Percentiles rank a stretch among this genome's conserved stretches.
phyloP scores from a whole-genome alignment of 2,797 vertebrate genomes.

The Acanthornis magna region DNA sequence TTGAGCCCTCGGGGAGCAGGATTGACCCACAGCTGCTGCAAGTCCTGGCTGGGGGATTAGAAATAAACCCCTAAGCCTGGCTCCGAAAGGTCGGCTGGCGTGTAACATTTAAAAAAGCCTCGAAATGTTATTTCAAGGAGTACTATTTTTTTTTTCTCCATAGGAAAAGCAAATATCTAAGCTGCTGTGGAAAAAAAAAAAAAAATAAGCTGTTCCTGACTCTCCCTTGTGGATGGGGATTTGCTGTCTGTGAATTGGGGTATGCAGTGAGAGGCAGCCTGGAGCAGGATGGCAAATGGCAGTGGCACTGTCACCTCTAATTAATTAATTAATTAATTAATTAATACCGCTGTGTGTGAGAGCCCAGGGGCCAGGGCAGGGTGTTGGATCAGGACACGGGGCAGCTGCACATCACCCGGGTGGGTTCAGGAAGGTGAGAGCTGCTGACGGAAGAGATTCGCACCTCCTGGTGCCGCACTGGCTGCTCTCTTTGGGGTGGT shows the following conservation, averaged over 20 bases:
- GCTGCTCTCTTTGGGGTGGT: not conserved
- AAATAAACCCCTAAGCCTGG: conserved; percentile 26
- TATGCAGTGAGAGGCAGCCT: not conserved
- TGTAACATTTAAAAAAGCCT: conserved; percentile 55
- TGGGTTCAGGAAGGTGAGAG: not conserved
- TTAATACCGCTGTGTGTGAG: not conserved
- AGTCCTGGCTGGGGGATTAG: conserved; percentile 3
- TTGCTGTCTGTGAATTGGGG: not conserved
- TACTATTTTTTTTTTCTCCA: not conserved
- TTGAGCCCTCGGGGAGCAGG: not conserved
- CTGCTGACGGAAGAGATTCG: not conserved
- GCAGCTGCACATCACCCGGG: not conserved
- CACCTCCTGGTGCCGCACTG: not conserved
- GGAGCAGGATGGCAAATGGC: not conserved
- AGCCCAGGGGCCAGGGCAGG: not conserved
- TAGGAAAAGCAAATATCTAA: conserved; percentile 41
- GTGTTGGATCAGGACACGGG: not conserved
- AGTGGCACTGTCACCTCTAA: not conserved
- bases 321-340: not conserved
- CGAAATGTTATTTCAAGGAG: conserved; percentile 41
- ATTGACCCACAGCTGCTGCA: not conserved
- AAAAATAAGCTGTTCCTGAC: not conserved
- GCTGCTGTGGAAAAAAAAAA: not conserved
- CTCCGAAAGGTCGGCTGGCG: not conserved
- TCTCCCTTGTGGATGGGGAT: not conserved